Base-by-base conservation (phyloP, 2,888 invertebrate species). In the Incurvaria masculella region DNA sequence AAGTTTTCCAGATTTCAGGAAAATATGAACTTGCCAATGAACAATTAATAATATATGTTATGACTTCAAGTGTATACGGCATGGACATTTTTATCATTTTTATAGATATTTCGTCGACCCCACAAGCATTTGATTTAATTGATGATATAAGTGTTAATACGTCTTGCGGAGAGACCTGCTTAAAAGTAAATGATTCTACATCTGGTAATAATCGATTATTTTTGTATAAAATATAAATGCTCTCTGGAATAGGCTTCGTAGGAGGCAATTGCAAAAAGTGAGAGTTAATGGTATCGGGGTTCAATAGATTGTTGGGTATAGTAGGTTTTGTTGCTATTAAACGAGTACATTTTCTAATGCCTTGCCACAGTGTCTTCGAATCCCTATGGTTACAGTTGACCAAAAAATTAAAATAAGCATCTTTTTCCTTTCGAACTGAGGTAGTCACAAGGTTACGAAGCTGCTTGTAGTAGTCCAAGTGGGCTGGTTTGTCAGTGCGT, bases 1-100 rank as follows among this genome's bases (percentile, higher is more conserved):
- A 57, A n/a, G 19, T 44, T 45, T 60, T 59, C 58, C 59, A 60
- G 6, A 20, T 8, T 1, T 42, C 44, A 8, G 58, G 60, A 49
- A 56, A 58, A 6, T 14, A 21, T 14, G n/a, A 4, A 1, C 51
- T 41, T 5, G 2, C 1, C n/a, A 53, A 49, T 1, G 52, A 53
- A 1, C 10, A 4, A 50, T 52, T 33, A 3, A 33, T 4, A 14
- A 33, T 33, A 33, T 33, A n/a, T 4, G 33, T 33, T 8, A 33
- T 6, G 4, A 11, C 14, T 33, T n/a, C 33, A 14, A 33, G 14
- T 3, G 33, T 33, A 4, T n/a, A 14, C 14, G 33, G 33, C 14
- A 33, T 8, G 8, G 14, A 8, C 1, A 50, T 5, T 2, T 50
- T 14, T 2, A 55, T 11, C 53, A 55, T 55, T 14, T 53, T 42